A percentile compares a stretch with the other conserved stretches of the same genome.
These are phyloP conservation scores for Callocephalon fimbriatum DNA, from an alignment of 2,113 vertebrate species.

Conservation along the genomic window DNA sequence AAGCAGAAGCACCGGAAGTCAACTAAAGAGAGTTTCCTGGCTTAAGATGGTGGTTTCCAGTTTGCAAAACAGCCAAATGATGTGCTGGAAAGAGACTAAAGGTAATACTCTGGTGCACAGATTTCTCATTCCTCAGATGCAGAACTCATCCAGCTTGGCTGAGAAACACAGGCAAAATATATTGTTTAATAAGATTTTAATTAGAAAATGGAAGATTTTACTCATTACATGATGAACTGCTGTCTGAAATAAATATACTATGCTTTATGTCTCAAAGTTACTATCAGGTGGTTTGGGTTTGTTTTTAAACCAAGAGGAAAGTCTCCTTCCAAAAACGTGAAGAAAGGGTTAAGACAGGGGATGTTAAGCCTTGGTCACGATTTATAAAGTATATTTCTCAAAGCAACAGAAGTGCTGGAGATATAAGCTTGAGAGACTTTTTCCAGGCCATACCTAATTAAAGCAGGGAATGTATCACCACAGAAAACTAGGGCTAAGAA, in stretches of 20 bases:
- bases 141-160: neutral
- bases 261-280: neutral
- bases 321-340: neutral
- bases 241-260: neutral
- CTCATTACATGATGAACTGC: neutral
- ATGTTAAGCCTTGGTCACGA: neutral
- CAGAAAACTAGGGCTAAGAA: neutral
- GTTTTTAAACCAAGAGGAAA: neutral
- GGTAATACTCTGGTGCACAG: neutral
- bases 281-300: neutral
- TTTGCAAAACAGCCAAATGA: neutral
- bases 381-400: neutral
- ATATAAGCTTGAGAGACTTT: neutral
- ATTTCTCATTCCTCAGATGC: neutral
- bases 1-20: neutral
- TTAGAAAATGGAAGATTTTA: neutral
- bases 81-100: neutral
- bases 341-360: neutral
- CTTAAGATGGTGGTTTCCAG: neutral
- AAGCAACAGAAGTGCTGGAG: neutral
- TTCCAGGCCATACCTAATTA: slow-evolving; percentile 16
- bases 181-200: neutral
- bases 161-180: neutral
- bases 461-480: neutral
- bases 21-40: neutral